Conservation (phyloP, 2,113 vertebrate genomes). For the Eulemur macaco region DNA sequence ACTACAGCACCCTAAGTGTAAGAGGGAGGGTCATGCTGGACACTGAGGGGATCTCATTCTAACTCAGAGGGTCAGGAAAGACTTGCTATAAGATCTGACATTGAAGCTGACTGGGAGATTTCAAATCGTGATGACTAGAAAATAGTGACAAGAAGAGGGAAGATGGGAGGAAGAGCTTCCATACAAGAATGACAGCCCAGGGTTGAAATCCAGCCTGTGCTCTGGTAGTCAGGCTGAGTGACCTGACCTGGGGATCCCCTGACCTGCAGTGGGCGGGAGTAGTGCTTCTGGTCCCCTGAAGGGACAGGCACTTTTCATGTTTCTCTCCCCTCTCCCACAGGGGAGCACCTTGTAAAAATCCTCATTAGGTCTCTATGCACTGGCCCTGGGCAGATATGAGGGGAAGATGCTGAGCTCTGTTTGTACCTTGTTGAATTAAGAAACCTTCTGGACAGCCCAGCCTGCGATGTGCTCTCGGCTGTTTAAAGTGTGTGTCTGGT, state of each 20-base stretch:
- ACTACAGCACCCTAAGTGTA: rapidly evolving
- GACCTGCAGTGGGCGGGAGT: background rate
- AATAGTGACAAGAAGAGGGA: background rate
- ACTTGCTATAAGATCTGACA: background rate
- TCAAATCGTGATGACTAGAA: background rate
- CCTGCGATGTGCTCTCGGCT: background rate
- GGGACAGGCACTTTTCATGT: background rate
- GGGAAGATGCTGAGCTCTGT: background rate
- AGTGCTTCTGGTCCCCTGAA: background rate
- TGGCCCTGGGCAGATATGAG: background rate
- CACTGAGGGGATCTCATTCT: background rate
- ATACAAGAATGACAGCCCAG: background rate
- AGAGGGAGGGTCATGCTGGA: too few species aligned
- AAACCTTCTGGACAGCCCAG: background rate
- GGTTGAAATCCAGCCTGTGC: background rate
- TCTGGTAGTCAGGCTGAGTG: background rate
- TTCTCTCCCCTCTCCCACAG: background rate
- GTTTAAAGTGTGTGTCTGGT: background rate
- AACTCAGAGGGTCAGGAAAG: background rate
- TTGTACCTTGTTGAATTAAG: background rate
- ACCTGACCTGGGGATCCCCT: background rate
- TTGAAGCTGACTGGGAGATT: background rate
- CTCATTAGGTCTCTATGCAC: background rate
- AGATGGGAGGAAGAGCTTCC: background rate
- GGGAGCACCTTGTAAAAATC: background rate